A percentile compares a stretch with the other conserved stretches of the same genome.
Evolutionary conservation across 30 jellyfish, hydroid and myxozoan genomes (phyloP).

Genomic region (Mastigias papua): DNA sequence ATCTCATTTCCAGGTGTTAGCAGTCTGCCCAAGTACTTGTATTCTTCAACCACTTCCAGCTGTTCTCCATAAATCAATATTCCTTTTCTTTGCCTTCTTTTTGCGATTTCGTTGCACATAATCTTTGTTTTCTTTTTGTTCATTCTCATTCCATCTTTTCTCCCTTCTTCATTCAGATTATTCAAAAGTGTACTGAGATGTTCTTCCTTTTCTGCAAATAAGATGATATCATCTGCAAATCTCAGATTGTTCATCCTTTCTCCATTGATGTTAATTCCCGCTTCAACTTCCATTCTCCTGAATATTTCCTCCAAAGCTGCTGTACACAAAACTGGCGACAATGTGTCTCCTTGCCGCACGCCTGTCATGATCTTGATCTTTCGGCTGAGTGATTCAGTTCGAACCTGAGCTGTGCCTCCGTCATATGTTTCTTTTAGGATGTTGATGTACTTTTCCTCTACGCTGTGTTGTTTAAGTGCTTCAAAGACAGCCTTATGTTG

Average conservation of each 20-base stretch:
- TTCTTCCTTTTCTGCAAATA: slow-evolving; percentile 60
- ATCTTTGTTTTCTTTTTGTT: slow-evolving; percentile 56
- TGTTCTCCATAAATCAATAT: slow-evolving; percentile 46
- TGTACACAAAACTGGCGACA: slow-evolving; percentile 56
- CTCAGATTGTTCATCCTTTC: slow-evolving; percentile 60
- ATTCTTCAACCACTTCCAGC: slow-evolving; percentile 56
- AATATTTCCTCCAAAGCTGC: slow-evolving; percentile 57
- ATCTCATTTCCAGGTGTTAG: slow-evolving; percentile 59
- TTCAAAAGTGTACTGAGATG: slow-evolving; percentile 39
- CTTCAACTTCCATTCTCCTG: slow-evolving; percentile 60
- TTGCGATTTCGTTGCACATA: slow-evolving; percentile 51
- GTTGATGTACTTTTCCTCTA: slow-evolving; percentile 44
- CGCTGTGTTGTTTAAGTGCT: slow-evolving; percentile 49
- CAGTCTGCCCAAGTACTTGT: slow-evolving; percentile 66
- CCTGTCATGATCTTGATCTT: slow-evolving; percentile 56
- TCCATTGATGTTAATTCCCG: slow-evolving; percentile 72
- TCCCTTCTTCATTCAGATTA: slow-evolving; percentile 42
- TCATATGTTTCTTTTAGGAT: slow-evolving; percentile 39
- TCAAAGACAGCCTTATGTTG: slow-evolving; percentile 31
- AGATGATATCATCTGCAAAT: slow-evolving; percentile 74
- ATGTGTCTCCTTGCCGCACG: slow-evolving; percentile 67
- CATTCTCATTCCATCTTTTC: slow-evolving; percentile 55
- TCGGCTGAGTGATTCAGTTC: slow-evolving; percentile 45
- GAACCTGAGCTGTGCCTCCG: slow-evolving; percentile 60
- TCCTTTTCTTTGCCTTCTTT: too few relatives aligned